phyloP scores from a whole-genome alignment of 2,888 invertebrate genomes.

The Melikaiella ostensackeni region DNA sequence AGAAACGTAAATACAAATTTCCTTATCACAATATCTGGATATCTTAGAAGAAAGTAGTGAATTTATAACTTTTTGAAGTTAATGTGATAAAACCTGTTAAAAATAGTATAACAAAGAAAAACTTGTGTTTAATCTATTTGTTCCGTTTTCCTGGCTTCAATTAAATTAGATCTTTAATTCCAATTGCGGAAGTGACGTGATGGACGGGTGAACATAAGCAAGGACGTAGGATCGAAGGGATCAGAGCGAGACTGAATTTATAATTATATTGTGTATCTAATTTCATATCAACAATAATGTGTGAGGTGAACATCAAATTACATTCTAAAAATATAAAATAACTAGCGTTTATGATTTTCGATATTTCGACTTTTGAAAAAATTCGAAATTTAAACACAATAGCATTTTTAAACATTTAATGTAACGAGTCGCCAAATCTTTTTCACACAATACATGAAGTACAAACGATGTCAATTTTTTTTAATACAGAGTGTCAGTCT shows the following conservation, averaged over 20 bases:
- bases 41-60: neutral
- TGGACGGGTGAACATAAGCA: neutral
- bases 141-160: neutral
- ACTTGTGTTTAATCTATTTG: neutral
- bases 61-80: neutral
- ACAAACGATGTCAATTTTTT: too few relatives aligned
- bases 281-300: neutral
- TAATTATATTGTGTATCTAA: slow-evolving; percentile 6
- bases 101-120: neutral
- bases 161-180: neutral
- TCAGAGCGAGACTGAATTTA: neutral
- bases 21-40: too few relatives aligned
- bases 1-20: too few relatives aligned
- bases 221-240: neutral
- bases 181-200: neutral
- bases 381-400: too few relatives aligned
- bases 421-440: too few relatives aligned
- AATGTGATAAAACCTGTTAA: neutral
- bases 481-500: too few relatives aligned
- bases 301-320: too few relatives aligned
- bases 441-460: too few relatives aligned
- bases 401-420: too few relatives aligned
- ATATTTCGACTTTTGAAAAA: too few relatives aligned
- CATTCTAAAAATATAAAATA: too few relatives aligned
- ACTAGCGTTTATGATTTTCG: too few relatives aligned